These are phyloP conservation scores for Mystacides longicornis DNA, from an alignment of 2,888 invertebrate genomes.

Conservation along the genomic window DNA sequence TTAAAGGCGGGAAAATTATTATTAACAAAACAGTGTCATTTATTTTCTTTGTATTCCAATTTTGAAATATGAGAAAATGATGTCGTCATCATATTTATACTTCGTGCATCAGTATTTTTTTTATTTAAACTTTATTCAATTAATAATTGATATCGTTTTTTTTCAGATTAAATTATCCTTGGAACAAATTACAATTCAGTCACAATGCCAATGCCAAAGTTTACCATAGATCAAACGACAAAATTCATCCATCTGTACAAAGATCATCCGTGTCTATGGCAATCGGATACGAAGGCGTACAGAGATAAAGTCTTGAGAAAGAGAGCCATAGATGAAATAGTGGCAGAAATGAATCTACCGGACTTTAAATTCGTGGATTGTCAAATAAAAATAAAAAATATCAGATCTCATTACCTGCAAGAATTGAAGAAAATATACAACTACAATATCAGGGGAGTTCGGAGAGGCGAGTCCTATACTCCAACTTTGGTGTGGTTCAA, in stretches of 20 bases:
- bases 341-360: constrained; percentile 27
- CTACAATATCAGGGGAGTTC: not conserved
- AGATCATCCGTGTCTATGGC: constrained; percentile 29
- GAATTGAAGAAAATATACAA: constrained; percentile 28
- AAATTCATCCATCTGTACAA: constrained; percentile 29
- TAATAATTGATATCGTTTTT: no score
- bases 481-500: constrained; percentile 21
- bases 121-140: no score
- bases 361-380: constrained; percentile 28
- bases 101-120: no score
- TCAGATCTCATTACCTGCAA: constrained; percentile 29
- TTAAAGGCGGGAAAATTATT: no score
- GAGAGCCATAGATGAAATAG: constrained; percentile 26
- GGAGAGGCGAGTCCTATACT: constrained; percentile 7
- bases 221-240: not conserved
- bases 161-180: no score
- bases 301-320: constrained; percentile 27
- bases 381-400: constrained; percentile 30
- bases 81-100: no score
- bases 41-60: no score
- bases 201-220: constrained; percentile 6
- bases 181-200: not conserved
- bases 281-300: constrained; percentile 27
- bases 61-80: no score
- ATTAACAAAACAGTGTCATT: no score